Base-by-base conservation (phyloP, 2,797 vertebrate species). In the Anguilla anguilla region DNA sequence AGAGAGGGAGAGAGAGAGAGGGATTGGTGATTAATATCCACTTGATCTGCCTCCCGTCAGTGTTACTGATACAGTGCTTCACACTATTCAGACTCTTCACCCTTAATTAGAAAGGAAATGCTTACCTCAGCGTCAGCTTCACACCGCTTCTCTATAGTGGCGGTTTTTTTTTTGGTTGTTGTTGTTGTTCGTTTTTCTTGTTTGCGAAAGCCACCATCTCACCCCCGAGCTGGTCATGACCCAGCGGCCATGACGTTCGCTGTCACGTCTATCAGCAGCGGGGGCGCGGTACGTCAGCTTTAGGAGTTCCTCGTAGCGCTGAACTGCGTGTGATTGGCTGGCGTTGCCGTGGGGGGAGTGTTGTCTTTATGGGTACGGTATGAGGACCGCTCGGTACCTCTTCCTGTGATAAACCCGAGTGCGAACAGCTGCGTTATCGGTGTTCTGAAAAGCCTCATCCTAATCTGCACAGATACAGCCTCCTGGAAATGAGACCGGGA, bases 141-240 rank as follows among this genome's bases (percentile, higher is more conserved):
- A 84, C 19, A 51, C 49, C 3, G 28, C 31, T 57, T 31, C 87
- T 51, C 28, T 17, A 11, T 22, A 57, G 57, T 25, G 84, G 25
- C 19, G 4, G 2, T 84, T 31, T 22, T 64, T 64, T 87, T 87
- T 83, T 51, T n/a, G n/a, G n/a, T n/a, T 69, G n/a, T 61, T 87
- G 77, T 87, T 87, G 35, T 64, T 77, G 5, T 49, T 81, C 49
- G 43, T 87, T 87, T 87, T 67, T 69, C 57, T 61, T 87, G 77
- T 87, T 87, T 87, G 79, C 46, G 39, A 85, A 72, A 74, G 35
- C 49, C 51, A 3, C 46, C 17, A n/a, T 17, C 51, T 84, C 35
- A 77, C 53, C 64, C 55, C 17, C 35, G 17, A 46, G 86, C 57
- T 84, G 22, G 77, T 59, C 43, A 17, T 61, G 84, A 81, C 83